Base-by-base conservation (phyloP, 2,797 vertebrate genomes). In the Esox lucius region DNA sequence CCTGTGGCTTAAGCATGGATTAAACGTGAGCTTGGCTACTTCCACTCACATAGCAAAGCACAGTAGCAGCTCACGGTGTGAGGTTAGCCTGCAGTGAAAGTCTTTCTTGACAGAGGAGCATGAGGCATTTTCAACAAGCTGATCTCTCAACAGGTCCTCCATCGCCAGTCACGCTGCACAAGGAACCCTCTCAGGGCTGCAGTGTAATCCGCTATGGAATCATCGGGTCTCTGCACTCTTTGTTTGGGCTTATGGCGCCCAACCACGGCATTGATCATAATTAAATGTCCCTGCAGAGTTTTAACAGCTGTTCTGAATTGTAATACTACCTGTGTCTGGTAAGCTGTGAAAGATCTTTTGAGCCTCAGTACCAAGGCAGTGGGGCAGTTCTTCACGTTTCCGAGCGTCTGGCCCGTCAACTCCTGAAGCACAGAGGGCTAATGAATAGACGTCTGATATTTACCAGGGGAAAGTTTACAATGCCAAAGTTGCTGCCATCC, bases 191-290 rank as follows among this genome's bases (percentile, higher is more conserved):
- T 12, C 26, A 65, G 16, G 24, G 62, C 13, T 31, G 62, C 28
- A 15, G 33, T 13, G 62, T 19, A 75, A 12, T 70, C 13, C 4
- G 22, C 33, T 39, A 70, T 31, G 24, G 51, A 61, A 15, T 75
- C 74, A 17, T 70, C 48, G 5, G 49, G 13, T 46, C 67, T 69
- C 33, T 75, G 51, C 4, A 22, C 74, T 65, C 24, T 26, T 17
- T 65, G 62, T 65, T 28, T 15, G 22, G 61, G 33, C 16, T 65
- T 33, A 65, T 65, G 62, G 15, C 15, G 28, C 0, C 4, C 22
- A 16, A 33, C 26, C 24, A 65, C 28, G 13, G 33, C 70, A 31
- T 78, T 73, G 12, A 75, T 69, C 0, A 56, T 64, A 15, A 75
- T 64, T 51, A 81, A 59, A n/a, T 73, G 56, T 0, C 2, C 3